phyloP scores from a whole-genome alignment of 1,140 invertebrate genomes.

The Berghia stephanieae region DNA sequence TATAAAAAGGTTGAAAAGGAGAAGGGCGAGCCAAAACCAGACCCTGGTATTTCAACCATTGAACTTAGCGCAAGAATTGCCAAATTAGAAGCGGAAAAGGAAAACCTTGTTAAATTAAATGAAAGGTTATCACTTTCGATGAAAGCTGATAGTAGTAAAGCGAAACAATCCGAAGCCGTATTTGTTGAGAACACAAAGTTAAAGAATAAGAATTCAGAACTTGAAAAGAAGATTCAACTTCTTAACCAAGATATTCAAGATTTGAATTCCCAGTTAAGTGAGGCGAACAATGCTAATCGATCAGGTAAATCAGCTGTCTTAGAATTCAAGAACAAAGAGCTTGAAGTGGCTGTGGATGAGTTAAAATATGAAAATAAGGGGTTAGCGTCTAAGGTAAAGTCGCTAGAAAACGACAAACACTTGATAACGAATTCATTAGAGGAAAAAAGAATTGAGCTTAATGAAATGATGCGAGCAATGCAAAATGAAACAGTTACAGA shows the following conservation, averaged over 20 bases:
- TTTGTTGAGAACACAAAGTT: slow-evolving; percentile 24
- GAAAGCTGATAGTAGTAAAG: slow-evolving; percentile 3
- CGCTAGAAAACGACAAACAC: slow-evolving; percentile 10
- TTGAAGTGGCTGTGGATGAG: slow-evolving; percentile 2
- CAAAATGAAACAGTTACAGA: slow-evolving; percentile 26
- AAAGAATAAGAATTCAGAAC: slow-evolving; percentile 31
- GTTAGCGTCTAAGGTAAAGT: slow-evolving; percentile 8
- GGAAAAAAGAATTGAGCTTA: slow-evolving; percentile 28
- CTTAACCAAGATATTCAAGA: slow-evolving; percentile 24
- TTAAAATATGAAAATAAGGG: slow-evolving; percentile 27
- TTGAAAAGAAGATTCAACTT: slow-evolving; percentile 22
- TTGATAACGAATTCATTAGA: slow-evolving; percentile 4
- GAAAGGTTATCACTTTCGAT: not conserved
- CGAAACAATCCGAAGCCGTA: slow-evolving; percentile 18
- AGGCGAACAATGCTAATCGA: not conserved
- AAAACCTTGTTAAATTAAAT: not conserved
- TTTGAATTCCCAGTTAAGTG: not conserved
- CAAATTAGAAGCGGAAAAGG: slow-evolving; percentile 13
- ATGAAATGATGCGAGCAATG: slow-evolving; percentile 27
- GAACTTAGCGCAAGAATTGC: not conserved
- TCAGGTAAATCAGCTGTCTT: not conserved
- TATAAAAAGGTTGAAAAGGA: not conserved
- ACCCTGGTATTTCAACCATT: not conserved
- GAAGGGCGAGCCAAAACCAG: not conserved
- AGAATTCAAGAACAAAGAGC: slow-evolving; percentile 17